These are phyloP conservation scores for Tethya wilhelma DNA, from an alignment of 37 sponge, comb jelly and placozoan genomes.

Conservation along the genomic window DNA sequence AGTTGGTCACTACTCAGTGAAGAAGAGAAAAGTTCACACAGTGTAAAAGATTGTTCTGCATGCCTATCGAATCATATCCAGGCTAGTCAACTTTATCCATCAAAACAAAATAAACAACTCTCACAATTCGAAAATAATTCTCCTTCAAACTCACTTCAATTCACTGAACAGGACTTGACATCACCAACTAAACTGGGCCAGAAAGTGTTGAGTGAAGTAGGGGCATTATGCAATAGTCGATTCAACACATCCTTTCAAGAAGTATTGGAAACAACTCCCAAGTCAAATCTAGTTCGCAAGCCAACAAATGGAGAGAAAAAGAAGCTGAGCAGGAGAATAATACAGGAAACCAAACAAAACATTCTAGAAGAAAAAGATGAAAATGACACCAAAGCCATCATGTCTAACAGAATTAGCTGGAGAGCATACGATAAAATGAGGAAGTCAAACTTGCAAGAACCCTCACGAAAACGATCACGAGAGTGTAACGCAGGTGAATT, in stretches of 20 bases:
- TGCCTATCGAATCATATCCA: background rate
- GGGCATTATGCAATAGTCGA: no score
- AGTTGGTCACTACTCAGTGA: background rate
- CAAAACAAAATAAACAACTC: background rate
- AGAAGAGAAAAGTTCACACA: background rate
- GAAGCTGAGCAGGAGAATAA: background rate
- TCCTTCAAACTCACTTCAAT: background rate
- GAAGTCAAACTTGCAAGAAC: background rate
- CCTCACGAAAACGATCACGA: background rate
- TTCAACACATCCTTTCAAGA: background rate
- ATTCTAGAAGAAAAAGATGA: background rate
- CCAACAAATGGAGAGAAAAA: background rate
- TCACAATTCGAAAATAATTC: background rate
- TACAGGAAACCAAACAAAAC: background rate
- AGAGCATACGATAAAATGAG: background rate
- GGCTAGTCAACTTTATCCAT: background rate
- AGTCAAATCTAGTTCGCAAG: background rate
- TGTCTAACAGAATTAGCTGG: background rate
- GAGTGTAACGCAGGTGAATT: background rate
- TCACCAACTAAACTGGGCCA: no score
- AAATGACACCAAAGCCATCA: background rate
- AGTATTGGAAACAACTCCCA: background rate
- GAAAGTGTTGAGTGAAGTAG: no score
- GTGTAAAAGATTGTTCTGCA: background rate
- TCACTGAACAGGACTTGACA: no score